A percentile compares a stretch with the other conserved stretches of the same genome.
Evolutionary conservation across 2,888 invertebrate genomes (phyloP).

Genomic region (Melipona beecheii): DNA sequence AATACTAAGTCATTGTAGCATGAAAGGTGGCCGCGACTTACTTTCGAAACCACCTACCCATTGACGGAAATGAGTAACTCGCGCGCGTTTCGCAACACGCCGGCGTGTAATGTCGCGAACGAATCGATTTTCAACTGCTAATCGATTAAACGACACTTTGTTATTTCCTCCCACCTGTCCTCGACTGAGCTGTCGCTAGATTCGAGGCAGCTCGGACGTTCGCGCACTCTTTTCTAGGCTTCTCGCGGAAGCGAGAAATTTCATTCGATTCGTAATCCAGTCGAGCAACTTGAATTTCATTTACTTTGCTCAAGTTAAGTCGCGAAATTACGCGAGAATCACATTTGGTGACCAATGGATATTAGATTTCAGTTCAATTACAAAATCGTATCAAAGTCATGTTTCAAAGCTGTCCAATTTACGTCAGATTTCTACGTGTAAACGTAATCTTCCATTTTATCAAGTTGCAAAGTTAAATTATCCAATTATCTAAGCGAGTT

Average conservation of each 20-base stretch:
- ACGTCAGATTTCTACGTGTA: not conserved
- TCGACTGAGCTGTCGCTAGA: not conserved
- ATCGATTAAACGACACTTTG: not conserved
- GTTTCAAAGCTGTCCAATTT: not conserved
- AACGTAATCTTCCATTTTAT: not conserved
- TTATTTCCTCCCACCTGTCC: not conserved
- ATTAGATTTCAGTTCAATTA: too few species aligned
- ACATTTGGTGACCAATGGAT: too few species aligned
- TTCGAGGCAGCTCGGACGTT: too few species aligned
- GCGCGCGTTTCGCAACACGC: slow-evolving; percentile 39
- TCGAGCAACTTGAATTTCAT: too few species aligned
- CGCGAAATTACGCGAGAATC: too few species aligned
- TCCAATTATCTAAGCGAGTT: not conserved
- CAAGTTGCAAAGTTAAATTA: too few species aligned
- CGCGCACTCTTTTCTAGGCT: too few species aligned
- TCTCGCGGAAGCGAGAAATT: too few species aligned
- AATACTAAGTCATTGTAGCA: slow-evolving; percentile 45
- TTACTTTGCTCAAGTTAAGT: too few species aligned
- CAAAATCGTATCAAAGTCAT: not conserved
- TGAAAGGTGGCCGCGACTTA: slow-evolving; percentile 58
- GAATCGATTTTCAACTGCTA: not conserved
- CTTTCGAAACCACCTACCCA: slow-evolving; percentile 61
- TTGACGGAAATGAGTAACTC: slow-evolving; percentile 59
- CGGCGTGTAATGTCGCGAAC: slow-evolving; percentile 8
- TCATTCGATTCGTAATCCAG: too few species aligned